A percentile compares a stretch with the other conserved stretches of the same genome.
Evolutionary conservation across 2,797 vertebrate genomes (phyloP).

Genomic region (Pipistrellus pygmaeus): DNA sequence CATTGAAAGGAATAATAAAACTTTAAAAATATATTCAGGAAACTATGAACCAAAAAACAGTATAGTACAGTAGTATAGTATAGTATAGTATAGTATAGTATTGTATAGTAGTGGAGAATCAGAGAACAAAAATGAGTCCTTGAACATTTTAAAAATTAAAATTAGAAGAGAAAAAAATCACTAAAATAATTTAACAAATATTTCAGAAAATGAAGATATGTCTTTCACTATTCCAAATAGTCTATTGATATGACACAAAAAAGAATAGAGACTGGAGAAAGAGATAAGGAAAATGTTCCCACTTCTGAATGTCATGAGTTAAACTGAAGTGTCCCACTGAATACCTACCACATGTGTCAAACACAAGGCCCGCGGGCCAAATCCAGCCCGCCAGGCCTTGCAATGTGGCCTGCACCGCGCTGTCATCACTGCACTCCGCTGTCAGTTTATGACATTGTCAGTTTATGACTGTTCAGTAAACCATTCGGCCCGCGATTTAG

Average conservation of each 20-base stretch:
- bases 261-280: not conserved
- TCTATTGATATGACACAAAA: not conserved
- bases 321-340: not conserved
- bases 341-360: too few relatives aligned
- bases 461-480: too few relatives aligned
- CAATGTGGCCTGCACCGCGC: too few relatives aligned
- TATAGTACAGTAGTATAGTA: too few relatives aligned
- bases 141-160: not conserved
- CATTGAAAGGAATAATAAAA: not conserved
- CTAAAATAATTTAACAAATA: not conserved
- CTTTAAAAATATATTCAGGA: not conserved
- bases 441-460: too few relatives aligned
- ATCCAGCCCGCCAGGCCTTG: too few relatives aligned
- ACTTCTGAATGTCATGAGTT: not conserved
- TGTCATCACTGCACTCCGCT: too few relatives aligned
- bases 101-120: not conserved
- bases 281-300: not conserved
- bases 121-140: not conserved
- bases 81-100: not conserved
- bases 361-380: too few relatives aligned
- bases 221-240: not conserved
- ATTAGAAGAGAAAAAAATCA: not conserved
- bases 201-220: not conserved
- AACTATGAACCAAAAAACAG: not conserved
- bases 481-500: too few relatives aligned